Base-by-base conservation (phyloP, 2,797 vertebrate genomes). In the Siniperca scherzeri region DNA sequence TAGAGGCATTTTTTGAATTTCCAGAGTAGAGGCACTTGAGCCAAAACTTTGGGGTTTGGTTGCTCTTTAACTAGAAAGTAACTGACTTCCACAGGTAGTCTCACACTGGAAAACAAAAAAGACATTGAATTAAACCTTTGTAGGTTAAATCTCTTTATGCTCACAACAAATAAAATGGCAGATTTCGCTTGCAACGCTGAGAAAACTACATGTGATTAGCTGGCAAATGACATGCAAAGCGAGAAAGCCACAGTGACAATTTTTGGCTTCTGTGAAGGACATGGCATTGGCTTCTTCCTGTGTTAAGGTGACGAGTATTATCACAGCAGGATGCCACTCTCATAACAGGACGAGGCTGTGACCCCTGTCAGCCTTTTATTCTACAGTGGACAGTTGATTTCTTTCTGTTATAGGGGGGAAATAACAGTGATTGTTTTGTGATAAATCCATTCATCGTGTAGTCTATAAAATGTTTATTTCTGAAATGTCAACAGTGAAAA, bases 261-360 rank as follows among this genome's bases (percentile, higher is more conserved):
- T 86, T 87, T 71, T 87, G 81, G 78, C 67, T 0, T 59, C 80
- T 11, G 77, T 88, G 81, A 93, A 91, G 89, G 89, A 53, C 91
- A 86, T 3, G 22, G 66, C 76, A 38, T 53, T 42, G 76, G 69
- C 80, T 75, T 74, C 82, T 91, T 94, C 87, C 88, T 88, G 91
- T 80, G 92, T 93, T 88, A 86, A 91, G 83, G 74, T 83, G 74
- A 83, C 16, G 42, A 84, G 86, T 78, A 86, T 92, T 88, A 91
- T 79, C 90, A 82, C 82, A 65, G 71, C 57, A 40, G 53, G 55
- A 82, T 61, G 57, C 44, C 25, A 7, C 33, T 62, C 53, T 77
- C 61, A 38, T 79, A 74, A 87, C 46, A 85, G 79, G 78, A 86
- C 33, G 17, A 74, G 55, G 53, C 76, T 30, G 66, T 53, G 67